phyloP scores from a whole-genome alignment of 2,113 vertebrate genomes.

The Spilogale gracilis region DNA sequence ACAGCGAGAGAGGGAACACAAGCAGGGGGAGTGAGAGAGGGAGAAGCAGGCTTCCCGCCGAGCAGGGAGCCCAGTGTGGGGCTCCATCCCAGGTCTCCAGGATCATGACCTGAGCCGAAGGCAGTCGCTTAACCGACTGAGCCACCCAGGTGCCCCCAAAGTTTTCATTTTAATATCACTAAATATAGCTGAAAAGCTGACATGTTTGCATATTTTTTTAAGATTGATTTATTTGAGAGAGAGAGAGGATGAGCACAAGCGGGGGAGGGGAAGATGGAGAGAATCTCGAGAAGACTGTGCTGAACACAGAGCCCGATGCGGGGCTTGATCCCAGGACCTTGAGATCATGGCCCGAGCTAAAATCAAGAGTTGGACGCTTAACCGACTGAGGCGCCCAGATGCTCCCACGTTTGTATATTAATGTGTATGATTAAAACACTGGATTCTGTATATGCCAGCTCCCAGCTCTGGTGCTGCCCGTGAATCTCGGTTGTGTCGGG shows the following conservation, averaged over 20 bases:
- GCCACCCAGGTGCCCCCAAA: no score
- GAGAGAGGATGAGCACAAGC: background rate
- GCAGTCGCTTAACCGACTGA: no score
- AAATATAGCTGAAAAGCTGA: background rate
- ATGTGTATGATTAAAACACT: background rate
- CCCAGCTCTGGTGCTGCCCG: background rate
- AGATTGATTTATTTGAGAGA: background rate
- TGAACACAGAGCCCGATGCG: background rate
- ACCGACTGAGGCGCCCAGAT: background rate
- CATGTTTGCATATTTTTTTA: background rate
- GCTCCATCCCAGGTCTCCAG: no score
- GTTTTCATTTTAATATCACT: slow-evolving; percentile 6
- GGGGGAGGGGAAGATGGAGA: background rate
- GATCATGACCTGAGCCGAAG: no score
- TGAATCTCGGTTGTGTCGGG: background rate
- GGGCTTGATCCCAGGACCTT: background rate
- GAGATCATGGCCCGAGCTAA: background rate
- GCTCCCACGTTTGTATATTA: background rate
- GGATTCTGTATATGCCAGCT: background rate
- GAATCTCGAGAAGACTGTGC: background rate
- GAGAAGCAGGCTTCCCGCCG: no score
- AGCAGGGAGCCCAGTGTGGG: no score
- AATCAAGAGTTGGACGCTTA: background rate
- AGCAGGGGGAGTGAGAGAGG: no score
- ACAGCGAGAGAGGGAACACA: no score